phyloP scores from a whole-genome alignment of 2,113 vertebrate genomes.

The Setophaga kirtlandii region DNA sequence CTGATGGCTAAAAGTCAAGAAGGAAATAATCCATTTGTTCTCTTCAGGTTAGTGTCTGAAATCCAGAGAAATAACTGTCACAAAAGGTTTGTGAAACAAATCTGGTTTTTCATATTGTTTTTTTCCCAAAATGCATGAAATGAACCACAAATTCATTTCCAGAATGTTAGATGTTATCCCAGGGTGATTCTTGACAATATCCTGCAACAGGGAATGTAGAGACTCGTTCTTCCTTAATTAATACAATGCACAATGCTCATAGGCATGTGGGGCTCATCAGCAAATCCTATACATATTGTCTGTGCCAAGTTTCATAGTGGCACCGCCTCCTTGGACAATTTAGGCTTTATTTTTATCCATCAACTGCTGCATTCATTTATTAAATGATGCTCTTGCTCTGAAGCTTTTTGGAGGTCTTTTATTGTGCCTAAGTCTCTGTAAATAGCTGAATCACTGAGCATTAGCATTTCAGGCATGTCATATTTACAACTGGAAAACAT shows the following conservation, averaged over 20 bases:
- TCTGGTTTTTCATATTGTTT: not conserved
- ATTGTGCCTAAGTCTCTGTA: not conserved
- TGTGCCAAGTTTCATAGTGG: conserved; percentile 24
- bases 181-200: conserved; percentile 54
- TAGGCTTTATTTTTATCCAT: conserved; percentile 35
- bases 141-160: conserved; percentile 58
- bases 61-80: not conserved
- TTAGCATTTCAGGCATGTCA: not conserved
- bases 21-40: not conserved
- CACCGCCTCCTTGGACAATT: not conserved
- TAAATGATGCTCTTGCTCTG: not conserved
- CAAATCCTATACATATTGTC: not conserved
- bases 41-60: not conserved
- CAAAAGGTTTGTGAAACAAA: not conserved
- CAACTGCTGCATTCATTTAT: conserved; percentile 33
- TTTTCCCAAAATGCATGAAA: conserved; percentile 28
- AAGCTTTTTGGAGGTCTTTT: not conserved
- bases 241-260: not conserved
- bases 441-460: conserved; percentile 25
- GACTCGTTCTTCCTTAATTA: conserved; percentile 54
- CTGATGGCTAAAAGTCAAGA: not conserved
- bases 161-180: conserved; percentile 35
- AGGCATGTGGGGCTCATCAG: conserved; percentile 26
- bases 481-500: conserved; percentile 16
- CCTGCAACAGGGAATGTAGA: conserved; percentile 1